Base-by-base conservation (phyloP, 2,888 invertebrate species). In the Aethes cnicana region DNA sequence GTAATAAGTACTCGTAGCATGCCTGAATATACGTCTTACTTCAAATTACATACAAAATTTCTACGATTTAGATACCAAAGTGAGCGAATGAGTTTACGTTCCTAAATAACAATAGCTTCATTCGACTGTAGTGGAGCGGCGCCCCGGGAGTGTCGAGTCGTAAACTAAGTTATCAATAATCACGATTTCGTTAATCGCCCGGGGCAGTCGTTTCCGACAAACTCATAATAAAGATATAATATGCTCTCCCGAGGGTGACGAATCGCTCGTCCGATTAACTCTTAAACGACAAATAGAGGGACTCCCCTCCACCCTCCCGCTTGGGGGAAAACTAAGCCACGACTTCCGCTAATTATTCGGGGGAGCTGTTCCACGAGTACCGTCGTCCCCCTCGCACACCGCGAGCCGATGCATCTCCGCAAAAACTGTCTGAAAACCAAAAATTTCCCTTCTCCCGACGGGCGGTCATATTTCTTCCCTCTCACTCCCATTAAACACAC, bases 231-330 rank as follows among this genome's bases (percentile, higher is more conserved):
- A 84, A 87, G 86, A 86, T 86, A 85, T 85, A 84, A 87, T 81
- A 84, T 69, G 78, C 76, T 80, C 84, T 85, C 84, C 77, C 81
- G 78, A 82, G 88, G 87, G 88, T 88, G 87, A 87, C 86, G 86
- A 87, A 88, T 87, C 78, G 81, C 80, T 86, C 80, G 81, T 81
- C 83, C 86, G 88, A 89, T 89, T 88, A 88, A 88, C 89, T 89
- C 89, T 86, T 86, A 87, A 88, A 87, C 88, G 88, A 87, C 88
- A 88, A 89, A 88, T 87, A 88, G 87, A 89, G 81, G 76, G 81
- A 82, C 84, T 82, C 84, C 83, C 84, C 81, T 74, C 81, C 81
- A 59, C 73, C 79, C 81, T 80, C 81, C 75, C 63, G 69, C 57
- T 64, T 72, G 74, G 82, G 85, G 84, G 84, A 79, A 80, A 81